Percentiles rank a stretch among this genome's conserved stretches.
Evolutionary conservation across 2,888 invertebrate species (phyloP).

Genomic region (Aphrophora alni): DNA sequence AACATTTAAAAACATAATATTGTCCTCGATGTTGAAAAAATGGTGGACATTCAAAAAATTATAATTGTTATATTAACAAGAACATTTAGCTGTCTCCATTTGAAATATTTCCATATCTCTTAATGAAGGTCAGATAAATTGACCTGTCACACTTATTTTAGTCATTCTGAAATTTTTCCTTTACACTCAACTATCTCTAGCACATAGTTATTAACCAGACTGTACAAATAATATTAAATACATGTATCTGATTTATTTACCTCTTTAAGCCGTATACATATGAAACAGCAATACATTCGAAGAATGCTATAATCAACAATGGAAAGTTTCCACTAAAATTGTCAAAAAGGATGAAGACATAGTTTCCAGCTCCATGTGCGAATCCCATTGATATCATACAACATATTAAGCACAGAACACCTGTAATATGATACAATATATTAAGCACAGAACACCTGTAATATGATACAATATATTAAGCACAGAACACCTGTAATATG

Average conservation of each 20-base stretch:
- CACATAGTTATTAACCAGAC: too few relatives aligned
- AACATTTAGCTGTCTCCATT: too few relatives aligned
- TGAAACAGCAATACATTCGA: slow-evolving; percentile 90
- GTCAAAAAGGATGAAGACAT: slow-evolving; percentile 92
- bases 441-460: slow-evolving; percentile 70
- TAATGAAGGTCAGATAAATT: too few relatives aligned
- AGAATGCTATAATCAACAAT: slow-evolving; percentile 89
- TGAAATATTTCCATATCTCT: too few relatives aligned
- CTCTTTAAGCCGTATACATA: slow-evolving; percentile 92
- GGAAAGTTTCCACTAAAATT: slow-evolving; percentile 95
- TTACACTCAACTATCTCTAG: too few relatives aligned
- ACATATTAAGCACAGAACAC: slow-evolving; percentile 76
- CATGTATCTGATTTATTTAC: slow-evolving; percentile 61
- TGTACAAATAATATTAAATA: too few relatives aligned
- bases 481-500: slow-evolving; percentile 67
- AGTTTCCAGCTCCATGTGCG: slow-evolving; percentile 92
- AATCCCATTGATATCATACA: slow-evolving; percentile 88
- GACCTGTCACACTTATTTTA: too few relatives aligned
- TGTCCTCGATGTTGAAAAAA: too few relatives aligned
- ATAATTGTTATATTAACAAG: too few relatives aligned
- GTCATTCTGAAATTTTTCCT: too few relatives aligned
- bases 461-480: slow-evolving; percentile 71
- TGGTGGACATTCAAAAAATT: too few relatives aligned
- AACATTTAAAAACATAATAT: too few relatives aligned
- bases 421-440: slow-evolving; percentile 71